Base-by-base conservation (phyloP, 2,888 invertebrate genomes). In the Synanthedon formicaeformis region DNA sequence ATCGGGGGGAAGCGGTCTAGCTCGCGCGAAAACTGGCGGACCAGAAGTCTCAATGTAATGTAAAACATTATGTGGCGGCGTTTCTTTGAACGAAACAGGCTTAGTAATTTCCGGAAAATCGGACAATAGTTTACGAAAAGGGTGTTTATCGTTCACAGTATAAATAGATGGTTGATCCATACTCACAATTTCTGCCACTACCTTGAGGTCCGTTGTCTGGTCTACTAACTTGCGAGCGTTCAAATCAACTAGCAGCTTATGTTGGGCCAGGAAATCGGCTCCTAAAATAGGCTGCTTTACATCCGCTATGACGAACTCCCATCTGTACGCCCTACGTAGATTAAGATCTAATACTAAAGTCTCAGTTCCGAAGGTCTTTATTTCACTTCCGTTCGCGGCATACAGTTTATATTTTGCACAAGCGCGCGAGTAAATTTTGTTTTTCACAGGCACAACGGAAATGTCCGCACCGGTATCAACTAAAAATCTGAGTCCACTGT, bases 391-490 rank as follows among this genome's bases (percentile, higher is more conserved):
- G n/a, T 60, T 60, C 3, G 60, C 58, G 10, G 60, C 60, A 40
- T 53, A 58, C 4, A 58, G 49, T 45, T 56, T 56, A 50, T 55
- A 56, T 13, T 45, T 14, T 12, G 45, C n/a, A 45, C 45, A 13
- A 2, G 0, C 14, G 8, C 45, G n/a, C 5, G n/a, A 13, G n/a
- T 14, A 45, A 5, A 13, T n/a, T 45, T 14, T n/a, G n/a, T 45
- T 45, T 45, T 4, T 13, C n/a, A 45, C 23, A 10, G 58, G 58
- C 4, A 58, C 8, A 2, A 57, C 56, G 3, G 58, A 60, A 11
- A 60, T 48, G 45, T 58, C 56, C 4, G 59, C 59, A 0, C 60
- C 58, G 0, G 58, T 59, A 34, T 60, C 60, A 0, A 61, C 49
- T 34, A 62, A 40, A 53, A 58, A 60, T 11, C 18, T 13, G 0